Percentiles rank a stretch among this genome's conserved stretches.
Evolutionary conservation across 2,888 invertebrate species (phyloP).

Genomic region (Cyclophora albipunctata): DNA sequence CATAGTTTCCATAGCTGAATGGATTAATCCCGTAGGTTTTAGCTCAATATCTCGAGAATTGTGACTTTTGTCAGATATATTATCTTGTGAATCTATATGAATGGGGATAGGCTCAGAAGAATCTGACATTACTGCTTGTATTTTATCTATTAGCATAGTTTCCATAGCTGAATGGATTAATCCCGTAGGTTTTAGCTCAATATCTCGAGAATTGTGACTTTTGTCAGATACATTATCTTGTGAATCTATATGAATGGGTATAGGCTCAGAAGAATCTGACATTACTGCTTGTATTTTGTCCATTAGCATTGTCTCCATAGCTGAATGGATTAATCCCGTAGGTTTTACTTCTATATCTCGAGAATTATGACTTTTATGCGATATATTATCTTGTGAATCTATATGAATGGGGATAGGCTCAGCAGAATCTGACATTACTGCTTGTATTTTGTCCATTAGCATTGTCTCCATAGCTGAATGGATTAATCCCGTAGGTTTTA

Average conservation of each 20-base stretch:
- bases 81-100: slow-evolving; percentile 2
- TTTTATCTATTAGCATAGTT: slow-evolving; percentile 21
- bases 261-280: slow-evolving; percentile 6
- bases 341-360: slow-evolving; percentile 1
- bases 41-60: slow-evolving; percentile 6
- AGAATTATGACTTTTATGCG: not conserved
- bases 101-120: slow-evolving; percentile 9
- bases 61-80: slow-evolving; percentile 8
- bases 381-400: slow-evolving; percentile 2
- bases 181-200: slow-evolving; percentile 18
- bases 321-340: slow-evolving; percentile 11
- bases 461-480: slow-evolving; percentile 68
- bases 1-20: slow-evolving; percentile 34
- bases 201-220: slow-evolving; percentile 8
- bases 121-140: slow-evolving; percentile 12
- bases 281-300: slow-evolving; percentile 6
- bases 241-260: not conserved
- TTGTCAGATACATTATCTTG: slow-evolving; percentile 2
- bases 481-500: slow-evolving; percentile 37
- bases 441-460: slow-evolving; percentile 62
- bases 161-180: slow-evolving; percentile 38
- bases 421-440: slow-evolving; percentile 24
- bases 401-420: slow-evolving; percentile 9
- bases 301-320: slow-evolving; percentile 4
- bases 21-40: slow-evolving; percentile 27